Conservation (phyloP, 2,888 invertebrate species). For the Folsomia candida region DNA sequence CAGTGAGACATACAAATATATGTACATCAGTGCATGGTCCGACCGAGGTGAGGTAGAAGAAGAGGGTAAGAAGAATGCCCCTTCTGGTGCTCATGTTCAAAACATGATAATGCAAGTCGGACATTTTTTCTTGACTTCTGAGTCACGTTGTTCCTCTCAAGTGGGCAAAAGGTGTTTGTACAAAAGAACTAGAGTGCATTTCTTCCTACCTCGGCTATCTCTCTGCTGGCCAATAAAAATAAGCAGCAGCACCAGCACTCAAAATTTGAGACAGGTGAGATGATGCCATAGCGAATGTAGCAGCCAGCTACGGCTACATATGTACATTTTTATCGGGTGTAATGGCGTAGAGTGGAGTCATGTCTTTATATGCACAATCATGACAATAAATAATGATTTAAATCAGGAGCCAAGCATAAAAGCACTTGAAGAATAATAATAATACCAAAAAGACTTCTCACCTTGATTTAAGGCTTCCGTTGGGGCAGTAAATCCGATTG, state of each 20-base stretch:
- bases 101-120: not conserved
- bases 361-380: not conserved
- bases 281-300: not conserved
- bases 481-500: conserved; percentile 3
- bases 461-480: conserved; percentile 12
- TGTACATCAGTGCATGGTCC: not conserved
- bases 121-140: not conserved
- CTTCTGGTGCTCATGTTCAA: not conserved
- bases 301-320: no score
- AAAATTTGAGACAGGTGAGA: not conserved
- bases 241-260: not conserved
- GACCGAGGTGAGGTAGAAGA: not conserved
- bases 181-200: not conserved
- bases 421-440: not conserved
- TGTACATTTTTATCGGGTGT: no score
- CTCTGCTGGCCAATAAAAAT: not conserved
- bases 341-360: no score
- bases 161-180: not conserved
- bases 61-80: not conserved
- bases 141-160: not conserved
- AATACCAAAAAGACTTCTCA: not conserved
- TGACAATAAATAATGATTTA: not conserved
- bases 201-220: not conserved
- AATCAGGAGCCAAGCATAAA: not conserved
- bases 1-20: no score